These are phyloP conservation scores for Troides helena DNA, from an alignment of 2,888 invertebrate species.

Conservation along the genomic window DNA sequence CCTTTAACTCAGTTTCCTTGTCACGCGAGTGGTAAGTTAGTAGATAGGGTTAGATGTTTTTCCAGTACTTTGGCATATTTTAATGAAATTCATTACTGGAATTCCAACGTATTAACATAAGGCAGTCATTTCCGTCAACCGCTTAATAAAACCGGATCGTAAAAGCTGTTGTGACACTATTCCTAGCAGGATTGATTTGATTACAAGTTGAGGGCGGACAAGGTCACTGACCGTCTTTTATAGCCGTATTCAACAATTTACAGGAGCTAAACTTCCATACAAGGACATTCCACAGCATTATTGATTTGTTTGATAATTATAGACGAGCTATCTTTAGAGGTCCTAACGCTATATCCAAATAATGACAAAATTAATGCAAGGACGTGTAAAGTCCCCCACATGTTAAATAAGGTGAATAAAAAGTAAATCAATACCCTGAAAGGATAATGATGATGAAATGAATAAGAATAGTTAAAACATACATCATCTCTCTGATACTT, in stretches of 20 bases:
- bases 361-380: background rate
- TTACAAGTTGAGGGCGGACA: slow-evolving; percentile 58
- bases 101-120: slow-evolving; percentile 15
- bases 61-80: background rate
- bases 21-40: background rate
- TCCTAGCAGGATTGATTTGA: slow-evolving; percentile 44
- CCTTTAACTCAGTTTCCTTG: background rate
- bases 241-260: slow-evolving; percentile 15
- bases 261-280: slow-evolving; percentile 15
- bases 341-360: background rate
- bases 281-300: background rate
- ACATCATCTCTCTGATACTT: too few relatives aligned
- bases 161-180: slow-evolving; percentile 30
- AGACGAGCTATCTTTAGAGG: background rate
- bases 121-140: background rate
- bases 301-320: background rate
- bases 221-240: slow-evolving; percentile 45
- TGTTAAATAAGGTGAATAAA: too few relatives aligned
- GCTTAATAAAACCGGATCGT: slow-evolving; percentile 30
- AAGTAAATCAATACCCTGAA: too few relatives aligned
- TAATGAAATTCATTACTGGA: slow-evolving; percentile 1
- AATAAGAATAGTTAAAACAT: too few relatives aligned
- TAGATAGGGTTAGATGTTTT: background rate
- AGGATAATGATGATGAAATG: too few relatives aligned
- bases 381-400: too few relatives aligned